Base-by-base conservation (phyloP, 2,797 vertebrate genomes). In the Acipenser transmontanus region DNA sequence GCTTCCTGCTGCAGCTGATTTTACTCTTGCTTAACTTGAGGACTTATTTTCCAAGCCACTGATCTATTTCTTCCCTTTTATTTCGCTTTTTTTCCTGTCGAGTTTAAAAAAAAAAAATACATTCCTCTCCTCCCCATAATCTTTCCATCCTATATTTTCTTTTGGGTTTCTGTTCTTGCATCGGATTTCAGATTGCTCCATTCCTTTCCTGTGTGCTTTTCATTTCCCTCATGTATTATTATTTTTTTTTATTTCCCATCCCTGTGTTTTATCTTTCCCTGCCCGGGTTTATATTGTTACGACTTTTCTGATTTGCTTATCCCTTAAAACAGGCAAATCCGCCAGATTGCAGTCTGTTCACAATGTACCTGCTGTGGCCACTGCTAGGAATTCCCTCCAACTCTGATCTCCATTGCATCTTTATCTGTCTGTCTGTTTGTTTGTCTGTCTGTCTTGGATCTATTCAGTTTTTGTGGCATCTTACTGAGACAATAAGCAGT, bases 291-390 rank as follows among this genome's bases (percentile, higher is more conserved):
- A 6, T 47, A 54, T 60, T 14, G 13, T 49, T 49, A 47, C 34
- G 7, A 62, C 68, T 59, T 57, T 47, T 66, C 56, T 34, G 34
- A 34, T 34, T 34, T 34, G 34, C 34, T 34, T 34, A 34, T 34
- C 34, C 34, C 34, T 34, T 34, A 4, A 4, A 34, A 34, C 20
- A 17, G 10, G 49, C 61, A 17, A 54, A 70, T 66, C 60, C 20
- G 65, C 65, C 13, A 34, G 62, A 64, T 70, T 67, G 67, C 47
- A 17, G 65, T 50, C 50, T 47, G 49, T 48, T 61, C 52, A 47
- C 65, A 57, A 56, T 7, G 56, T 47, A 49, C 49, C 65, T 67
- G 63, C 64, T 59, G n/a, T 13, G 56, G 49, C 56, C 49, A 47
- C 54, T 57, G 54, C 54, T 11, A 57, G 61, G n/a, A 54, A 57